Conservation (phyloP, 2,797 vertebrate species). For the Tokudaia muenninki region DNA sequence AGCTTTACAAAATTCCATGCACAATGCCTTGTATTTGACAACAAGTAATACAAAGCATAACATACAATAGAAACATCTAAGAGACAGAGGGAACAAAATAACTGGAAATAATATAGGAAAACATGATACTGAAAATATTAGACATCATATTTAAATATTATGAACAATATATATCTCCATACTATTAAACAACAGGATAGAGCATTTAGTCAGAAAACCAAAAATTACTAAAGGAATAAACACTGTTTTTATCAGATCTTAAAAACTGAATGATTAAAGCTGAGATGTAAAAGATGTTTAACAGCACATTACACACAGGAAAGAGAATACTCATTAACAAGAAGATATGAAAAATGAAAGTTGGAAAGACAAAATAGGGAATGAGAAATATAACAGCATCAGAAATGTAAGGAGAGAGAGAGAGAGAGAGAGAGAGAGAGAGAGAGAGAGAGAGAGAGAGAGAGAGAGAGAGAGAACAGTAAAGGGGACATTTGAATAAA, state of each 20-base stretch:
- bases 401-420: background rate
- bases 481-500: background rate
- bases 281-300: background rate
- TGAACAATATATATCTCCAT: background rate
- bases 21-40: background rate
- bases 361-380: background rate
- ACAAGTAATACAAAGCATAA: background rate
- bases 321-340: background rate
- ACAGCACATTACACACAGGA: background rate
- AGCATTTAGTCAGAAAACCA: background rate
- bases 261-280: background rate
- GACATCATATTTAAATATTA: background rate
- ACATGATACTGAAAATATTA: background rate
- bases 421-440: too few species aligned
- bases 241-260: background rate
- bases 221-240: background rate
- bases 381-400: background rate
- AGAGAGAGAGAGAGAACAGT: background rate
- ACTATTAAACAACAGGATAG: background rate
- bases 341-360: background rate
- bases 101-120: background rate
- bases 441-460: too few species aligned
- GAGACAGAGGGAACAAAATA: background rate
- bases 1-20: background rate
- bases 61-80: background rate